Base-by-base conservation (phyloP, 2,113 vertebrate genomes). In the Octodon degus region DNA sequence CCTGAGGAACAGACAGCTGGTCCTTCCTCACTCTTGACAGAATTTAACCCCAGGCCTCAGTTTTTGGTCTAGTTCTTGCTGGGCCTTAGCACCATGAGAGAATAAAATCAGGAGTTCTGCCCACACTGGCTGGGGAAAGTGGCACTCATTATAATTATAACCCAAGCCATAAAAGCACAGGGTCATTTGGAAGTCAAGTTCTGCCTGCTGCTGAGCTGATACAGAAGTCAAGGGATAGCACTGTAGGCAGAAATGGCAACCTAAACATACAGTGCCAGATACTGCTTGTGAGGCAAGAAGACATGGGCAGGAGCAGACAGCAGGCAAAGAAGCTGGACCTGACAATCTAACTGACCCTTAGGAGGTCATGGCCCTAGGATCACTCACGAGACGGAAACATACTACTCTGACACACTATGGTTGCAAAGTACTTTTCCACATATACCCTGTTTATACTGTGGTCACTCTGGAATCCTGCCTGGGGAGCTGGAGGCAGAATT, bases 41-140 rank as follows among this genome's bases (percentile, higher is more conserved):
- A 92, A 40, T 27, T 81, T 20, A 93, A 72, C 62, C 30, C 86
- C 4, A n/a, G 94, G 76, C 24, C 82, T 95, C 50, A 82, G 74
- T 74, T 80, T 85, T 76, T 27, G 17, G 67, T 81, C 76, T 76
- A 58, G 62, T 77, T 20, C 74, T 37, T 55, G 25, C 34, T 67
- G 80, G 83, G 37, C n/a, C 89, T 72, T 30, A 70, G 90, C 40
- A 72, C 24, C 37, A 55, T 17, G 37, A 91, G 91, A 60, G 88
- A 92, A 92, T 30, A 5, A 96, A 93, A 85, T 19, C 25, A 47
- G 65, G 32, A 74, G 67, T 30, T 32, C 62, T 89, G 24, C 30
- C 55, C 76, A 86, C 50, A 47, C 32, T 87, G 62, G 22, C 37
- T 55, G 68, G 86, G 72, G 60, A 77, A 81, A 74, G 72, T 12